Evolutionary conservation across 2,888 invertebrate species (phyloP), one percentile per base, ranked within the genome.

Genomic region (Pandemis cinnamomeana): DNA sequence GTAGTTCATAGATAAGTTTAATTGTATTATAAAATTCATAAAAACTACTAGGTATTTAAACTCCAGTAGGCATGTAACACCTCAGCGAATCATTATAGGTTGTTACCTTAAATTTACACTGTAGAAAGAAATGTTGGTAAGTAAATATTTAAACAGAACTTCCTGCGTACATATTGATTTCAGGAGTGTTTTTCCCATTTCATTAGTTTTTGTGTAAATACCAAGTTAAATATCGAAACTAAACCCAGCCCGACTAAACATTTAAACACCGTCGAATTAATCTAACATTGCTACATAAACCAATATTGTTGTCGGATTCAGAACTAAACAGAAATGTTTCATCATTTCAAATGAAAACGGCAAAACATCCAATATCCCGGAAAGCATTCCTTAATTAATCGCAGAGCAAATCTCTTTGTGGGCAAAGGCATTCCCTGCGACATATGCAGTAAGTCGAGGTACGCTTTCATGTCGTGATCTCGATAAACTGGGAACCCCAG

Each of bases 401-500:
- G 58, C n/a, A 71, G 44, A 61, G 67, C 41, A 41, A 71, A 27
- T 64, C 48, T 15, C 53, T 67, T 20, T 51, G 44, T 15, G 11
- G 5, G 20, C 27, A 53, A 53, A 42, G 48, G 58, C 58, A 71
- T 60, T 48, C 61, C 42, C 46, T 8, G 62, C 42, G 53, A 62
- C 44, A 58, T 41, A 63, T 48, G 68, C 44, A 71, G 20, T 69
- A 58, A 20, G 55, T 55, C 7, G 20, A 64, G 69, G 60, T 51
- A 41, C 51, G 36, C 69, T 66, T 68, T 72, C 64, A 60, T 27
- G n/a, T 63, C 53, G 11, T 66, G 61, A 74, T 71, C 74, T 51
- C 67, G 74, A 74, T 74, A 71, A 74, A 64, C 69, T 51, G 67
- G 64, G 69, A 66, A 64, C 64, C 69, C 69, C 73, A 73, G 73